phyloP scores from a whole-genome alignment of 2,888 invertebrate species.

The Apotomis capreana region DNA sequence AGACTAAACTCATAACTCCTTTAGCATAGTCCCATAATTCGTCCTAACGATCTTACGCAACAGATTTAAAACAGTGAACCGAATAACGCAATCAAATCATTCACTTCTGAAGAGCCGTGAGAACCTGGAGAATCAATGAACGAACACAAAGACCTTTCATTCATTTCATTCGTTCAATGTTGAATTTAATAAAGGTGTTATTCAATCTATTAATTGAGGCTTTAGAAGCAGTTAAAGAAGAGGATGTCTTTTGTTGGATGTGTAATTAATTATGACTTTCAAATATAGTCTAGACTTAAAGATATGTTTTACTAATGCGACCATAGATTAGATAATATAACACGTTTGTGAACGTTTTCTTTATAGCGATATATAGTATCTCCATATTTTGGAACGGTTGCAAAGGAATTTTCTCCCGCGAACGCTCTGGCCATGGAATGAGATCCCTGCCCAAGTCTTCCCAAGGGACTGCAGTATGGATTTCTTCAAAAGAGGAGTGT shows the following conservation, averaged over 20 bases:
- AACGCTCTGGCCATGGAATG: too few species aligned
- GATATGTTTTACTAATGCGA: too few species aligned
- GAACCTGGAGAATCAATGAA: conserved; percentile 15
- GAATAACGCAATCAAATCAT: conserved; percentile 27
- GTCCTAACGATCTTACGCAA: conserved; percentile 32
- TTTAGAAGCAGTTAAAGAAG: conserved; percentile 2
- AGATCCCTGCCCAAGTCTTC: too few species aligned
- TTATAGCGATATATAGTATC: too few species aligned
- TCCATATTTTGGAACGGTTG: too few species aligned
- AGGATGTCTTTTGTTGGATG: not conserved
- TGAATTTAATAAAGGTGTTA: conserved; percentile 28
- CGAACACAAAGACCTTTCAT: conserved; percentile 15
- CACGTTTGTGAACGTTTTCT: too few species aligned
- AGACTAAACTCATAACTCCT: conserved; percentile 11
- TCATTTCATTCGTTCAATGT: conserved; percentile 10
- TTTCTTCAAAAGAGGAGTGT: too few species aligned
- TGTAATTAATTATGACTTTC: not conserved
- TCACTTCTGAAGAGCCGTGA: conserved; percentile 18
- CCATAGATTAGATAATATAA: too few species aligned
- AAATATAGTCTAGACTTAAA: not conserved
- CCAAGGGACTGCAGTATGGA: too few species aligned
- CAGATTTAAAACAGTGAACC: conserved; percentile 14
- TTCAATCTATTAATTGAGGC: conserved; percentile 29
- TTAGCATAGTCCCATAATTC: conserved; percentile 17
- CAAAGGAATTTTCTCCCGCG: too few species aligned